Evolutionary conservation across 2,113 vertebrate species (phyloP), one percentile per base, ranked within the genome.

Genomic region (Rhinopomastus cyanomelas): DNA sequence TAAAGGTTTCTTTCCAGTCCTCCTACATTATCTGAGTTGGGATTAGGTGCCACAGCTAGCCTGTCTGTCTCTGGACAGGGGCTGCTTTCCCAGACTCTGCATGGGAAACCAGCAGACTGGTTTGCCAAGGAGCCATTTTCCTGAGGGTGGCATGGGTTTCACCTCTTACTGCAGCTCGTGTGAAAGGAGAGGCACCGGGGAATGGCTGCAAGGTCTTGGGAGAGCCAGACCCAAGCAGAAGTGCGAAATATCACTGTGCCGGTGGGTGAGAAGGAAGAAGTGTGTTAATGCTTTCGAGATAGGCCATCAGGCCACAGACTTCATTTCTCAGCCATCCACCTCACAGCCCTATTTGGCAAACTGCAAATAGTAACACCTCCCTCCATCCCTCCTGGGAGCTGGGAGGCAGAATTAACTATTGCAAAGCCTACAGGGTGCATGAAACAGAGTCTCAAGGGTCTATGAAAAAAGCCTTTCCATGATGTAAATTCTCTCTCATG

Each of bases 291-390:
- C 84, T 93, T 94, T 94, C 1, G 1, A 85, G 84, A 90, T 92
- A 78, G 84, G 73, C 69, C 17, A 3, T 75, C 61, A 68, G 88
- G 89, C 92, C 71, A 15, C 81, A 79, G 91, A 57, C 73, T 90
- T 92, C 18, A 76, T 90, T 93, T 92, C 91, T 85, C 91, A 93
- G 74, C 66, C 91, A 92, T 95, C 69, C 71, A 93, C 71, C 89
- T 92, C 55, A 3, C 53, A 49, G 56, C 64, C 62, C 84, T 90
- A 25, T 90, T 81, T 12, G 51, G 81, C 86, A 94, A 84, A 87
- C 74, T 30, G 0, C 81, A 92, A 61, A 88, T 96, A 95, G 84
- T 92, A 95, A 96, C 92, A 94, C 94, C 85, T 95, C 83, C 83
- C 2, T 94, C 60, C 51, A 17, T 85, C 42, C 59, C 83, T 90